These are phyloP conservation scores for Hermetia illucens DNA, from an alignment of 1,140 invertebrate species.

Conservation along the genomic window DNA sequence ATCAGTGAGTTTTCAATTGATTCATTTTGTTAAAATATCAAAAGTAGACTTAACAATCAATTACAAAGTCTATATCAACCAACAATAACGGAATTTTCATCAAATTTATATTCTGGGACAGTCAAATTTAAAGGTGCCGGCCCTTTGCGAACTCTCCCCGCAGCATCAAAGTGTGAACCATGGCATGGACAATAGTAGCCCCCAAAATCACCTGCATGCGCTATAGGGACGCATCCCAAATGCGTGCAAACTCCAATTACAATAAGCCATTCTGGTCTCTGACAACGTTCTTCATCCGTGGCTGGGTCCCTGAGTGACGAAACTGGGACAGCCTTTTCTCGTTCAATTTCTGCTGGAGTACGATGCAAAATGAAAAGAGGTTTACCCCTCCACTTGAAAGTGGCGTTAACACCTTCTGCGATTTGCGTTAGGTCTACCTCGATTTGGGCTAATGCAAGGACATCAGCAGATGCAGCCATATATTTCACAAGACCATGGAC, in stretches of 20 bases:
- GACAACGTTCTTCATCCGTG: constrained; percentile 48
- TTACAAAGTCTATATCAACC: no score
- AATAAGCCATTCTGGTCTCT: constrained; percentile 61
- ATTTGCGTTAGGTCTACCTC: no score
- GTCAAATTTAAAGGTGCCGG: no score
- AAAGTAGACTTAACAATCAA: no score
- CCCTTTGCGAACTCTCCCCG: constrained; percentile 68
- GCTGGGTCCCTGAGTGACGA: constrained; percentile 59
- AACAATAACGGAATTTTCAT: no score
- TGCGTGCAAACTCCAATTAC: constrained; percentile 82
- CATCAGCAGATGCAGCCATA: no score
- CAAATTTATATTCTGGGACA: no score
- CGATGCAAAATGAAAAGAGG: constrained; percentile 68
- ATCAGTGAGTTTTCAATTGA: no score
- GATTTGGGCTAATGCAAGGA: no score
- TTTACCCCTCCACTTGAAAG: constrained; percentile 76
- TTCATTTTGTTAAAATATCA: no score
- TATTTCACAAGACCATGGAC: no score
- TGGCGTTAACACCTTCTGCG: constrained; percentile 32
- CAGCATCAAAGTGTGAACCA: constrained; percentile 79
- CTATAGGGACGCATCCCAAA: constrained; percentile 72
- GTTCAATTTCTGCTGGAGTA: constrained; percentile 52
- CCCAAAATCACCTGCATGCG: constrained; percentile 57
- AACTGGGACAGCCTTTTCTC: constrained; percentile 41
- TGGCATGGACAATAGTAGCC: constrained; percentile 90